These are phyloP conservation scores for Speoplatyrhinus poulsoni DNA, from an alignment of 2,113 vertebrate genomes.

Conservation along the genomic window DNA sequence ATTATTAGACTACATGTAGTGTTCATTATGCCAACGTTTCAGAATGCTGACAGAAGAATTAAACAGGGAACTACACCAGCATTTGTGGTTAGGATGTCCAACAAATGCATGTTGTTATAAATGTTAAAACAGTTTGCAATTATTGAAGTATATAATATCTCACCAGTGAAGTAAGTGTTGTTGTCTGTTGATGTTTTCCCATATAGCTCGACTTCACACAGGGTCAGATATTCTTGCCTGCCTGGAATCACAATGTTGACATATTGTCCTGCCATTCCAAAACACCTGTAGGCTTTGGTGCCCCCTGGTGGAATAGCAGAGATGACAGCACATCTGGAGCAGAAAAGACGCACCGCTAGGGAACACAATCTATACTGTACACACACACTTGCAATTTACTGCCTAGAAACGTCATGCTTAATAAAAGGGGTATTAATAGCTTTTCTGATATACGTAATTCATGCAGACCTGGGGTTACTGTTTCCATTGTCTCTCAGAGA, in stretches of 20 bases:
- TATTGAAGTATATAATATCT: neutral
- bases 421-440: neutral
- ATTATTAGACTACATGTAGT: no score
- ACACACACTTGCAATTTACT: slow-evolving; percentile 3
- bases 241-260: slow-evolving; percentile 20
- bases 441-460: neutral
- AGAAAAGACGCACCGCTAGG: neutral
- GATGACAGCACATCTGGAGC: slow-evolving; percentile 10
- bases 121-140: neutral
- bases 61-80: no score
- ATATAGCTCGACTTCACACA: slow-evolving; percentile 20
- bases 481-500: slow-evolving; percentile 25
- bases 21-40: no score
- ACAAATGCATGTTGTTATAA: neutral
- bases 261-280: slow-evolving; percentile 5
- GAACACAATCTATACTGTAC: neutral
- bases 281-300: neutral
- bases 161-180: neutral
- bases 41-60: no score
- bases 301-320: neutral
- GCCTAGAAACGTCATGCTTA: neutral
- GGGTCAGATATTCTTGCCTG: neutral
- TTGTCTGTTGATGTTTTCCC: neutral
- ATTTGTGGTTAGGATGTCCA: neutral
- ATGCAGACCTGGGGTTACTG: neutral